Base-by-base conservation (phyloP, 2,888 invertebrate species). In the Phortica okadai region DNA sequence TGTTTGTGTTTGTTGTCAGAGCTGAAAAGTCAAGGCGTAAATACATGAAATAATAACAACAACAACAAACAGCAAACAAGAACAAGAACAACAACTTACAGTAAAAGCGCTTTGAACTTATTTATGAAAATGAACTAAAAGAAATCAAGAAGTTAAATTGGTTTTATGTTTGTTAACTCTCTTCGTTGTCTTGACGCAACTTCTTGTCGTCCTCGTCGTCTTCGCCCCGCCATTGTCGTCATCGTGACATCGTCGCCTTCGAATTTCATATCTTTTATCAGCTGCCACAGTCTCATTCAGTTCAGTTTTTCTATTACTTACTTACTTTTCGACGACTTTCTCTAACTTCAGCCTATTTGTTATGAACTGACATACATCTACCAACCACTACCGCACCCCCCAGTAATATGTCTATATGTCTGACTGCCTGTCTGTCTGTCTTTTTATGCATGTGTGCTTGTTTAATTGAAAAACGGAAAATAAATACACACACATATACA, bases 101-200 rank as follows among this genome's bases (percentile, higher is more conserved):
- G 11, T 8, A n/a, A 74, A 62, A 54, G 54, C 73, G 74, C 81
- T 78, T 81, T 84, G 82, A 79, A 87, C 83, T 85, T 85, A 82
- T 79, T 87, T 87, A 82, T 88, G 82, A 81, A 84, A 85, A 84
- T 83, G 79, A 81, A 83, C 77, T 79, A 81, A 78, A 81, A 56
- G 78, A 81, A 81, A 80, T 80, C 82, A 82, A 87, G 83, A 87
- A 85, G 85, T 84, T 85, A 85, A 87, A 85, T 85, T 87, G 85
- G 82, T 83, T 85, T 87, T 83, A 78, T 81, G 80, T 84, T 85
- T 87, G 83, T 80, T 84, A 87, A 87, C 84, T 84, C 81, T 84
- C 79, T 59, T 1, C 21, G 62, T 62, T 62, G 62, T 62, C 58
- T 59, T 8, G 2, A 5, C 50, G 14, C 14, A 11, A 14, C 50